Conservation (phyloP, 1,140 invertebrate species). For the Drosophila pachea region DNA sequence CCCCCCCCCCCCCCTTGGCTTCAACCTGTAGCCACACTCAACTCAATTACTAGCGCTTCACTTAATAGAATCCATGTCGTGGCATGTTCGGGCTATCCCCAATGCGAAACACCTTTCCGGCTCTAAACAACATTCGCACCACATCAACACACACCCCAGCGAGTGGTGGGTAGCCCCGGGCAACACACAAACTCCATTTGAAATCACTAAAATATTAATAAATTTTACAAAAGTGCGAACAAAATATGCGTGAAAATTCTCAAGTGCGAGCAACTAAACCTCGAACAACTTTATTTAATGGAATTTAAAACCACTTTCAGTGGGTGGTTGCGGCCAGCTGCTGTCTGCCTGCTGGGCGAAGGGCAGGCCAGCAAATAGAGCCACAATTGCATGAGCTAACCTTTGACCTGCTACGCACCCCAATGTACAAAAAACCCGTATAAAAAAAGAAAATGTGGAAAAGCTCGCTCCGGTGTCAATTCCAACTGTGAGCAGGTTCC, state of each 20-base stretch:
- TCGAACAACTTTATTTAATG: conserved; percentile 78
- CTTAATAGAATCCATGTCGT: conserved; percentile 47
- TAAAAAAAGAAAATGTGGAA: conserved; percentile 35
- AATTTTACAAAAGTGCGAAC: conserved; percentile 76
- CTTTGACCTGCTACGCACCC: conserved; percentile 58
- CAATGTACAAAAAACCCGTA: conserved; percentile 5
- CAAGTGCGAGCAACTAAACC: conserved; percentile 52
- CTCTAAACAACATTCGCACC: conserved; percentile 6
- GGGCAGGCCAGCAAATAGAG: conserved; percentile 34
- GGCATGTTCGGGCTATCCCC: conserved; percentile 18
- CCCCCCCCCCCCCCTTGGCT: background rate
- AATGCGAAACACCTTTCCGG: conserved; percentile 5
- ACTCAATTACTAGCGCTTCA: conserved; percentile 59
- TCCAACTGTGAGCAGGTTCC: conserved; percentile 64
- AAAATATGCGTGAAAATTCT: conserved; percentile 77
- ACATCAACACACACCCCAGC: conserved; percentile 19
- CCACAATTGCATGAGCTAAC: conserved; percentile 74
- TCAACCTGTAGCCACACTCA: conserved; percentile 8
- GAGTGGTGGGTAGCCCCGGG: conserved; percentile 7
- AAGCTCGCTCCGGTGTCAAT: conserved; percentile 71
- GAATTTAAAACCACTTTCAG: conserved; percentile 78
- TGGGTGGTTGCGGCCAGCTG: conserved; percentile 38
- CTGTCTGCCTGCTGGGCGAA: conserved; percentile 4
- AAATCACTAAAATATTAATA: conserved; percentile 78
- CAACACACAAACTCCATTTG: conserved; percentile 73